Percentiles rank a stretch among this genome's conserved stretches.
phyloP scores from a whole-genome alignment of 2,797 vertebrate genomes.

The Gephyroberyx darwinii region DNA sequence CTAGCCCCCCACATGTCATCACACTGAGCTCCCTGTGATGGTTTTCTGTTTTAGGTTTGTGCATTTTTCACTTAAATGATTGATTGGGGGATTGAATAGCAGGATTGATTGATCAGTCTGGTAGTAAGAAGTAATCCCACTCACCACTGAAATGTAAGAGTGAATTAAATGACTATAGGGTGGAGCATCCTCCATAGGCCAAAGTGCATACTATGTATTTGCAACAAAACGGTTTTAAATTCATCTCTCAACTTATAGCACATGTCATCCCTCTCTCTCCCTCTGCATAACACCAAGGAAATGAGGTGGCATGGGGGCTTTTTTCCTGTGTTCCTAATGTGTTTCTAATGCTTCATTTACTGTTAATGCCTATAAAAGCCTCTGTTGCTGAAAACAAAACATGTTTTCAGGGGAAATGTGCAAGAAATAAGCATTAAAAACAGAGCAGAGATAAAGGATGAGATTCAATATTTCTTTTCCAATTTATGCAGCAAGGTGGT shows the following conservation, averaged over 20 bases:
- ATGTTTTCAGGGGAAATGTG: too few relatives aligned
- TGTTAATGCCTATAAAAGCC: too few relatives aligned
- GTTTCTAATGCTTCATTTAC: too few relatives aligned
- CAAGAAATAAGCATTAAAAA: too few relatives aligned
- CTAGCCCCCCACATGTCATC: slow-evolving; percentile 58
- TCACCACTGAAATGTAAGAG: slow-evolving; percentile 72
- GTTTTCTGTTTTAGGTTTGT: slow-evolving; percentile 54
- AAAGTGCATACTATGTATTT: not conserved
- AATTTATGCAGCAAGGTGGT: too few relatives aligned
- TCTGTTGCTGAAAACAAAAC: too few relatives aligned
- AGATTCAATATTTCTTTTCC: too few relatives aligned
- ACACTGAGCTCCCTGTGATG: slow-evolving; percentile 63
- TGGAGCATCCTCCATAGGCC: slow-evolving; percentile 26
- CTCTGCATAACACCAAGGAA: not conserved
- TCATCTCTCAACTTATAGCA: not conserved
- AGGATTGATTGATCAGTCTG: slow-evolving; percentile 70
- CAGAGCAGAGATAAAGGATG: too few relatives aligned
- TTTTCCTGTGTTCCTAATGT: too few relatives aligned
- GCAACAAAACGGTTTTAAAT: not conserved
- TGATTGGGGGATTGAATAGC: slow-evolving; percentile 75
- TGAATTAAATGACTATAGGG: slow-evolving; percentile 67
- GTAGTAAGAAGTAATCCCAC: slow-evolving; percentile 72
- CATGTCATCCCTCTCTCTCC: not conserved
- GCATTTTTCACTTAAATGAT: slow-evolving; percentile 78
- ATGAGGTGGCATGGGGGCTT: not conserved